Percentiles rank a stretch among this genome's conserved stretches.
Evolutionary conservation across 2,797 vertebrate genomes (phyloP).

Genomic region (Rhodeus uyekii): DNA sequence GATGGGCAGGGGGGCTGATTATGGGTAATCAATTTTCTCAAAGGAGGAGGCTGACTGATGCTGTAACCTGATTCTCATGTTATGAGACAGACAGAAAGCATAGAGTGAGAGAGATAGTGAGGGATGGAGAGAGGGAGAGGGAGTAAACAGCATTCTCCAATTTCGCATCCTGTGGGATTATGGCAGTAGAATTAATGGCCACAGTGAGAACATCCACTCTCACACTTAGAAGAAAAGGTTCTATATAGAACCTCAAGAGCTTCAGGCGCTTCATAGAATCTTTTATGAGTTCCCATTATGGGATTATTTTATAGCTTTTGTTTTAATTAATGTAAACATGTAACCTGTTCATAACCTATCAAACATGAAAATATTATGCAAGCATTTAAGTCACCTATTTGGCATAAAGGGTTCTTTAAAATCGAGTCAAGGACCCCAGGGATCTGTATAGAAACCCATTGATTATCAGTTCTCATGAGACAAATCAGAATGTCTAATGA

Average conservation of each 20-base stretch:
- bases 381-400: too few species aligned
- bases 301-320: too few species aligned
- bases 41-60: conserved; percentile 60
- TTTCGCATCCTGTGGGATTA: conserved; percentile 52
- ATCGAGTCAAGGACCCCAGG: not conserved
- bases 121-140: conserved; percentile 40
- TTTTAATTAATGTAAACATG: too few species aligned
- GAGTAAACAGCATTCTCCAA: conserved; percentile 42
- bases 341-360: too few species aligned
- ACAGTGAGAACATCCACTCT: conserved; percentile 10
- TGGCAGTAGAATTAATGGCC: conserved; percentile 38
- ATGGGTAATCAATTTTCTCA: conserved; percentile 73
- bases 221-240: not conserved
- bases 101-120: conserved; percentile 35
- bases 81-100: conserved; percentile 52
- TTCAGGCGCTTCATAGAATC: not conserved
- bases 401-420: too few species aligned
- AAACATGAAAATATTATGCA: too few species aligned
- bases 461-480: too few species aligned
- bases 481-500: not conserved
- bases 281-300: too few species aligned
- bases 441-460: not conserved
- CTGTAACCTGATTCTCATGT: conserved; percentile 72
- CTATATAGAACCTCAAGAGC: not conserved
- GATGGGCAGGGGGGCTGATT: conserved; percentile 63